Evolutionary conservation across 1,140 invertebrate genomes (phyloP).

Genomic region (Bombus fervidus): DNA sequence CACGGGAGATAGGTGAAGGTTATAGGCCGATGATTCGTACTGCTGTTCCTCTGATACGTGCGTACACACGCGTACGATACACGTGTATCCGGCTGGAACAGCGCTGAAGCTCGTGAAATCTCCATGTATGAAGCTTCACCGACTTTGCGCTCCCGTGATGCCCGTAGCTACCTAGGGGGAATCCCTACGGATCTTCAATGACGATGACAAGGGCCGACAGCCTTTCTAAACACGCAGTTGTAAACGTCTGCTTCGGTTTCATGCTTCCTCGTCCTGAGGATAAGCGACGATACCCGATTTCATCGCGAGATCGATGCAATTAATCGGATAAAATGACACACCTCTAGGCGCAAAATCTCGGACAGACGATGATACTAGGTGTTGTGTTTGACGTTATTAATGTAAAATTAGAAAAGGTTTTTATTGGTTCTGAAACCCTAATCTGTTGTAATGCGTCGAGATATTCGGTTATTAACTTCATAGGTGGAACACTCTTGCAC

Average conservation of each 20-base stretch:
- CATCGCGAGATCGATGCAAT: background rate
- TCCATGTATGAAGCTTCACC: conserved; percentile 52
- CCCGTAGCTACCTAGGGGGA: conserved; percentile 53
- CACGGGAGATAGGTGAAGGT: conserved; percentile 71
- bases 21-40: conserved; percentile 63
- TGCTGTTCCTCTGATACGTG: conserved; percentile 49
- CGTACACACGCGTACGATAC: conserved; percentile 46
- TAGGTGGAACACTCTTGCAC: background rate
- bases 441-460: too few relatives aligned
- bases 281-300: conserved; percentile 6
- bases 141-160: conserved; percentile 53
- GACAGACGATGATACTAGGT: background rate
- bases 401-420: background rate
- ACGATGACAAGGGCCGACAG: conserved; percentile 81
- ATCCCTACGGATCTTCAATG: conserved; percentile 64
- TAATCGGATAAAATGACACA: conserved; percentile 26
- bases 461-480: background rate
- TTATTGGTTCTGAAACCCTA: background rate
- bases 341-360: background rate
- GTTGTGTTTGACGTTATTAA: too few relatives aligned
- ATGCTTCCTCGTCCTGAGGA: conserved; percentile 63
- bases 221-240: conserved; percentile 78
- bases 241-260: conserved; percentile 81
- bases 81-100: conserved; percentile 57
- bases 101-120: conserved; percentile 51